Evolutionary conservation across 2,113 vertebrate species (phyloP).

Genomic region (Oryzias javanicus): DNA sequence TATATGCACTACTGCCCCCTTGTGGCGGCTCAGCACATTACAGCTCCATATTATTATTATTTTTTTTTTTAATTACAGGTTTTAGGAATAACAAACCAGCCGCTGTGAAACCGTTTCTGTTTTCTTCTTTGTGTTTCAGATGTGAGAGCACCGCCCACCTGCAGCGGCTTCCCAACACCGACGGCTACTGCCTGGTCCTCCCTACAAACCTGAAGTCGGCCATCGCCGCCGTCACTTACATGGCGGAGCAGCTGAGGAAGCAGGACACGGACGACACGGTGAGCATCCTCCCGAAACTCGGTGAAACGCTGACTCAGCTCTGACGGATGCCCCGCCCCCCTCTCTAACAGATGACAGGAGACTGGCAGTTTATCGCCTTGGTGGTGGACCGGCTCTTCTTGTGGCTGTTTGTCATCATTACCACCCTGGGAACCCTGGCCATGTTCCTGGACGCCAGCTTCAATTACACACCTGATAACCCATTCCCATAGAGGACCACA

Average conservation of each 20-base stretch:
- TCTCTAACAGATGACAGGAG: constrained; percentile 82
- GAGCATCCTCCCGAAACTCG: constrained; percentile 23
- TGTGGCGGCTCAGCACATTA: no score
- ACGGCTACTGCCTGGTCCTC: constrained; percentile 76
- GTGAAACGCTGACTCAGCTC: constrained; percentile 30
- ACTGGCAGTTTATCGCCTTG: constrained; percentile 90
- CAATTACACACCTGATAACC: constrained; percentile 82
- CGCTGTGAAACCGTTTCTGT: background rate
- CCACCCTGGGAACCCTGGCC: constrained; percentile 84
- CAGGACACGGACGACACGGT: constrained; percentile 78
- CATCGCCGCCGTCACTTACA: constrained; percentile 78
- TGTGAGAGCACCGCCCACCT: constrained; percentile 72
- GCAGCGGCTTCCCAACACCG: constrained; percentile 68
- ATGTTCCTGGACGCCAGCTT: constrained; percentile 90
- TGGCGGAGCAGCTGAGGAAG: constrained; percentile 78
- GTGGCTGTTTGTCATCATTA: constrained; percentile 87
- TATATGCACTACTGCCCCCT: no score
- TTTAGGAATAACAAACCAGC: no score
- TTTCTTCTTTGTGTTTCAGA: constrained; percentile 17
- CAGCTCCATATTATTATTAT: no score
- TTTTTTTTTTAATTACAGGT: no score
- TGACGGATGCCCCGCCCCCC: constrained; percentile 2
- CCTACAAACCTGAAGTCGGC: constrained; percentile 83
- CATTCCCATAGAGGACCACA: constrained; percentile 79
- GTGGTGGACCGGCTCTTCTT: constrained; percentile 90